Conservation (phyloP, 2,888 invertebrate species). For the Petrolisthes cinctipes region DNA sequence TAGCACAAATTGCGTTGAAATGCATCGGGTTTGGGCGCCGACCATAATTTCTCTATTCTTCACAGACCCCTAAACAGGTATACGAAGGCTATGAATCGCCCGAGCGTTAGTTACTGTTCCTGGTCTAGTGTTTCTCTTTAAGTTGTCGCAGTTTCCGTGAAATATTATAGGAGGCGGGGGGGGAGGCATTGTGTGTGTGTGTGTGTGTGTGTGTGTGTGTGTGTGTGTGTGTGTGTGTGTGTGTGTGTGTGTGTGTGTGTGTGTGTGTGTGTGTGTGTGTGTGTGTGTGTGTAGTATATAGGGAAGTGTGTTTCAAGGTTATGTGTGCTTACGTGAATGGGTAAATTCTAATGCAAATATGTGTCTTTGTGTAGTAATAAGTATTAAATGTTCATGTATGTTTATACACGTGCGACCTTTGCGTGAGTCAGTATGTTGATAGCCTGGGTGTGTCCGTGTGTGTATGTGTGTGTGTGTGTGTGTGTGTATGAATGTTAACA, state of each 20-base stretch:
- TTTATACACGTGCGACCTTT: neutral
- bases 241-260: conserved; percentile 1
- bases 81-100: no score
- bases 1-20: no score
- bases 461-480: neutral
- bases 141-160: no score
- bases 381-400: neutral
- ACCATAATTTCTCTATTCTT: no score
- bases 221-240: neutral
- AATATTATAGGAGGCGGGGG: neutral
- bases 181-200: neutral
- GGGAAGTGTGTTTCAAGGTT: neutral
- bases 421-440: neutral
- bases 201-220: neutral
- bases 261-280: conserved; percentile 1
- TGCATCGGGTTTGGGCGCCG: no score
- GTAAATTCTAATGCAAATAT: neutral
- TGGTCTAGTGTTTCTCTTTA: no score
- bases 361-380: neutral
- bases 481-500: neutral
- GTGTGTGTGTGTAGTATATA: neutral
- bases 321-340: neutral
- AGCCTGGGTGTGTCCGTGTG: neutral
- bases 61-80: no score
- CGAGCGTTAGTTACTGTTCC: no score